These are phyloP conservation scores for Graptemys geographica DNA, from an alignment of 2,797 vertebrate species.

Conservation along the genomic window DNA sequence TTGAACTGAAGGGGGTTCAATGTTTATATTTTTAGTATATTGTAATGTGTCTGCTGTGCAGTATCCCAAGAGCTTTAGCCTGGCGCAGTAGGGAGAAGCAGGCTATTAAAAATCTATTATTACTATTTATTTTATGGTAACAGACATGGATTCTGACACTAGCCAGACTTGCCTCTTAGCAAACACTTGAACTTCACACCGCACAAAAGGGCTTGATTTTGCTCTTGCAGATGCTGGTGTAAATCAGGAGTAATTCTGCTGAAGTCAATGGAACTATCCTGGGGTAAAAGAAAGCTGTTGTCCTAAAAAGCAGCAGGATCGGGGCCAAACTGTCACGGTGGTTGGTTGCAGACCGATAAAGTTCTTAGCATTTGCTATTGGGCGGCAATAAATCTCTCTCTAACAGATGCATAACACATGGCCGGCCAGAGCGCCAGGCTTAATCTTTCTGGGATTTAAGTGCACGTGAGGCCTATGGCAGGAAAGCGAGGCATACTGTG, in stretches of 20 bases:
- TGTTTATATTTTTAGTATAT: background rate
- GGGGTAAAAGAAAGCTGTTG: background rate
- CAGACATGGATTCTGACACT: background rate
- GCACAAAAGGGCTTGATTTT: background rate
- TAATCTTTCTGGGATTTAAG: background rate
- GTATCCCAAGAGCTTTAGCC: background rate
- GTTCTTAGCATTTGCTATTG: background rate
- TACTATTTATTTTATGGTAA: background rate
- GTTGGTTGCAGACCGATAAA: background rate
- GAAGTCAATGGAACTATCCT: background rate
- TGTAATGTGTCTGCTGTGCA: background rate
- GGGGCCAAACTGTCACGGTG: background rate
- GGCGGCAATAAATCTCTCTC: conserved; percentile 50
- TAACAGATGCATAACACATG: background rate
- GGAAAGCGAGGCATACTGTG: background rate
- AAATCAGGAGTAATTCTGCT: background rate
- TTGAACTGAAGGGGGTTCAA: background rate
- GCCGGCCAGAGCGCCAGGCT: background rate
- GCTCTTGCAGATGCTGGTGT: background rate
- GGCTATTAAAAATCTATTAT: background rate
- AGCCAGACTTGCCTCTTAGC: background rate
- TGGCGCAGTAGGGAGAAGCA: background rate
- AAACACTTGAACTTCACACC: background rate
- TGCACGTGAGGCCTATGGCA: background rate
- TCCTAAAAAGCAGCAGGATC: background rate